A percentile compares a stretch with the other conserved stretches of the same genome.
Evolutionary conservation across 2,888 invertebrate genomes (phyloP).

Genomic region (Anthophora plumipes): DNA sequence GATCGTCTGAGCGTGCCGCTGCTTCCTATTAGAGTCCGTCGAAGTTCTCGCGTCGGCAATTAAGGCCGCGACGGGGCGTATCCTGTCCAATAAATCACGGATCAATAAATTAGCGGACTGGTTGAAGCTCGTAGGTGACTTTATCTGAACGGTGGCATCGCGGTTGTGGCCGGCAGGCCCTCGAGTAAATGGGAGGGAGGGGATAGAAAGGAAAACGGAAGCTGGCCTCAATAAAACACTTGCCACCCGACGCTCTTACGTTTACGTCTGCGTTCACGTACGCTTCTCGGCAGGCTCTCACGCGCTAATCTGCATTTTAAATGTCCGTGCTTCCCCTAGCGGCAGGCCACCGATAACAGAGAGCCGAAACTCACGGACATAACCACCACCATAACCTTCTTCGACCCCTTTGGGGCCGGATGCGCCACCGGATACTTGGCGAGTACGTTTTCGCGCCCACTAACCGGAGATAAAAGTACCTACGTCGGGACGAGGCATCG

Average conservation of each 20-base stretch:
- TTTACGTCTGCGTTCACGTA: constrained; percentile 72
- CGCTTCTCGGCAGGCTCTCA: constrained; percentile 55
- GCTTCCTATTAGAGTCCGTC: constrained; percentile 68
- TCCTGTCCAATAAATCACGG: constrained; percentile 77
- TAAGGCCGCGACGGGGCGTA: constrained; percentile 62
- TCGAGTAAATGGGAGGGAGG: too few species aligned
- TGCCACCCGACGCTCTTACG: constrained; percentile 73
- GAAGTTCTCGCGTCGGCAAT: constrained; percentile 67
- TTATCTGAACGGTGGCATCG: constrained; percentile 76
- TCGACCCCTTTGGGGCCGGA: constrained; percentile 62
- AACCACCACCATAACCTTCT: constrained; percentile 25
- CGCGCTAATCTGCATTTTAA: constrained; percentile 80
- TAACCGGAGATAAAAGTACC: constrained; percentile 67
- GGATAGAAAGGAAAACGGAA: constrained; percentile 72
- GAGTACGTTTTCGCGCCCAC: constrained; percentile 67
- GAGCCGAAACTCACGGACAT: constrained; percentile 62
- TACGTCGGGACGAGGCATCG: constrained; percentile 48
- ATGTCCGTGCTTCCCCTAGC: constrained; percentile 70
- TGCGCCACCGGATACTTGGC: constrained; percentile 67
- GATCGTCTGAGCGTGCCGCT: constrained; percentile 16
- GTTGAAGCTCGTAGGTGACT: constrained; percentile 74
- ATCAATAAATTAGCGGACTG: constrained; percentile 79
- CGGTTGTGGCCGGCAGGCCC: constrained; percentile 33
- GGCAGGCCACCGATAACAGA: constrained; percentile 70
- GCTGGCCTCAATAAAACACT: constrained; percentile 79